These are phyloP conservation scores for Lithophane semibrunnea DNA, from an alignment of 2,888 invertebrate genomes.

Conservation along the genomic window DNA sequence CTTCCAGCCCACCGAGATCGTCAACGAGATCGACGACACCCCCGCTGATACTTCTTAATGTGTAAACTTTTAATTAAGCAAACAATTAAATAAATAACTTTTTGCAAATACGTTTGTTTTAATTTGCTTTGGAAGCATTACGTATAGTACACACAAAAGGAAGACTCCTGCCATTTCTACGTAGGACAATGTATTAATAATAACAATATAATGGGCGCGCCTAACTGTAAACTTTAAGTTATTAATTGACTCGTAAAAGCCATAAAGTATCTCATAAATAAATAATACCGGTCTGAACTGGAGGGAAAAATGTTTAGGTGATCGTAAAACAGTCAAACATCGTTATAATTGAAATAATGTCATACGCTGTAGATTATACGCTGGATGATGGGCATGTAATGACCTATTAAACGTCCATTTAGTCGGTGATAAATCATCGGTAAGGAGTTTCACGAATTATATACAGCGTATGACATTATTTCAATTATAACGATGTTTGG, in stretches of 20 bases:
- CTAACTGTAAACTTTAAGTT: neutral
- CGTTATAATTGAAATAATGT: too few relatives aligned
- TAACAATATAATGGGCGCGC: neutral
- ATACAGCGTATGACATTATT: too few relatives aligned
- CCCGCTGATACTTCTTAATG: slow-evolving; percentile 56
- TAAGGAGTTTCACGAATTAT: too few relatives aligned
- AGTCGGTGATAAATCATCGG: too few relatives aligned
- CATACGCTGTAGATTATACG: too few relatives aligned
- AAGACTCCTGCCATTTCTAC: neutral
- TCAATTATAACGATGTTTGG: too few relatives aligned
- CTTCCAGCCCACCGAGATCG: slow-evolving; percentile 86
- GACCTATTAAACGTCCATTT: too few relatives aligned
- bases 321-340: neutral
- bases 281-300: neutral
- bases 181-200: neutral
- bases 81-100: slow-evolving; percentile 31
- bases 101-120: slow-evolving; percentile 7
- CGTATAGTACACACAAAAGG: neutral
- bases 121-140: neutral
- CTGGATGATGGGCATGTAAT: too few relatives aligned
- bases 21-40: slow-evolving; percentile 87
- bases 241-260: neutral
- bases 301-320: too few relatives aligned
- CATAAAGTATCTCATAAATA: neutral
- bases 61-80: slow-evolving; percentile 20